Evolutionary conservation across 2,888 invertebrate genomes (phyloP).

Genomic region (Cantharis lateralis): DNA sequence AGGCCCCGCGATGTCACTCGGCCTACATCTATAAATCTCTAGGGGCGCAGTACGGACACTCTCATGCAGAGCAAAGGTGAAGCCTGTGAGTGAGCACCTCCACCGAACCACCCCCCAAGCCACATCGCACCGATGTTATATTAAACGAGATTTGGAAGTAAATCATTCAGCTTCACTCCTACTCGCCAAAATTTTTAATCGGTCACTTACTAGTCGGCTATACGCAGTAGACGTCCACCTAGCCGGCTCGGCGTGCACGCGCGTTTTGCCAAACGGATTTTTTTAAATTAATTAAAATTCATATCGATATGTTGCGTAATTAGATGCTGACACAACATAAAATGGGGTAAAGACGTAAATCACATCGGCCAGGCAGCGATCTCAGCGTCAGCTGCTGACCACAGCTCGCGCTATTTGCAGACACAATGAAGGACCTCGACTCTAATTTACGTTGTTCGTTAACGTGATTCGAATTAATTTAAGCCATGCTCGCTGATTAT

Average conservation of each 20-base stretch:
- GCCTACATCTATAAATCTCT: constrained; percentile 58
- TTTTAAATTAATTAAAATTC: not conserved
- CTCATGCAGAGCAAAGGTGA: constrained; percentile 65
- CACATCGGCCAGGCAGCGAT: constrained; percentile 56
- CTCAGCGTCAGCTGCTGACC: constrained; percentile 51
- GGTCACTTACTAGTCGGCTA: constrained; percentile 14
- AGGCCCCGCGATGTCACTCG: constrained; percentile 60
- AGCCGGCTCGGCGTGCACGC: no score
- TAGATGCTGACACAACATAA: constrained; percentile 61
- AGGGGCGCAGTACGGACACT: constrained; percentile 59
- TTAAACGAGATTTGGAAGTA: constrained; percentile 40
- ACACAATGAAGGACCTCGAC: constrained; percentile 47
- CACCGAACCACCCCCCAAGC: constrained; percentile 28
- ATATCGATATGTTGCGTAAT: constrained; percentile 22
- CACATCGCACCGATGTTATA: constrained; percentile 40
- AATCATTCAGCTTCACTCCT: constrained; percentile 34
- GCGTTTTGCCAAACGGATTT: not conserved
- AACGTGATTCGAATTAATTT: constrained; percentile 57
- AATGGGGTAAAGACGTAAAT: constrained; percentile 65
- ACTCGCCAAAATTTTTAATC: constrained; percentile 6
- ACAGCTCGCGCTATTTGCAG: constrained; percentile 49
- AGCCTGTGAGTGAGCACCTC: constrained; percentile 42
- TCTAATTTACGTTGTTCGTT: constrained; percentile 56
- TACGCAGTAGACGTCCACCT: no score
- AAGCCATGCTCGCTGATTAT: constrained; percentile 50